A percentile compares a stretch with the other conserved stretches of the same genome.
Conservation (phyloP, 2,797 vertebrate genomes). For the Crypturellus tataupa region DNA sequence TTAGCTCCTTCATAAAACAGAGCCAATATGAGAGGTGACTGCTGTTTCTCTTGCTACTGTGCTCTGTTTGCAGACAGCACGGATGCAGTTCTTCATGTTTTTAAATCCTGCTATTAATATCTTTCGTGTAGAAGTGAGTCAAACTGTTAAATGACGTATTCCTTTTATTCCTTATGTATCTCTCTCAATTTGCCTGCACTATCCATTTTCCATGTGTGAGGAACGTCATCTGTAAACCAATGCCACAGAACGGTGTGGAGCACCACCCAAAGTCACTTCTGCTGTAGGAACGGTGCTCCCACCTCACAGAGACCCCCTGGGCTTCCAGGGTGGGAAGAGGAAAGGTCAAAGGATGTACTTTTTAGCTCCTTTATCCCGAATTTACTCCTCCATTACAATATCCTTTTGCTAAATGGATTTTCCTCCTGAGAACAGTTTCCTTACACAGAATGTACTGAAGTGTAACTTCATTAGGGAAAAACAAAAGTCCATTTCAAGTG, state of each 20-base stretch:
- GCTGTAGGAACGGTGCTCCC: neutral
- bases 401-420: neutral
- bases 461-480: neutral
- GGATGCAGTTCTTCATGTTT: neutral
- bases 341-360: neutral
- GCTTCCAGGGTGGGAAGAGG: neutral
- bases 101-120: neutral
- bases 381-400: neutral
- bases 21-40: neutral
- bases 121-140: neutral
- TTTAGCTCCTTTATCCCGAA: neutral
- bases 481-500: neutral
- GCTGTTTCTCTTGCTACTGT: neutral
- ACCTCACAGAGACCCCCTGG: fast-evolving
- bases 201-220: neutral
- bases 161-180: neutral
- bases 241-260: neutral
- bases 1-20: neutral
- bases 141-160: neutral
- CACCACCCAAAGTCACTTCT: neutral
- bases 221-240: neutral
- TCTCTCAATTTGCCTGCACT: neutral
- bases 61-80: neutral
- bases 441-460: neutral
- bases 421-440: neutral